Conservation (phyloP, 2,797 vertebrate species). For the Lepidocolaptes lacrymiger region DNA sequence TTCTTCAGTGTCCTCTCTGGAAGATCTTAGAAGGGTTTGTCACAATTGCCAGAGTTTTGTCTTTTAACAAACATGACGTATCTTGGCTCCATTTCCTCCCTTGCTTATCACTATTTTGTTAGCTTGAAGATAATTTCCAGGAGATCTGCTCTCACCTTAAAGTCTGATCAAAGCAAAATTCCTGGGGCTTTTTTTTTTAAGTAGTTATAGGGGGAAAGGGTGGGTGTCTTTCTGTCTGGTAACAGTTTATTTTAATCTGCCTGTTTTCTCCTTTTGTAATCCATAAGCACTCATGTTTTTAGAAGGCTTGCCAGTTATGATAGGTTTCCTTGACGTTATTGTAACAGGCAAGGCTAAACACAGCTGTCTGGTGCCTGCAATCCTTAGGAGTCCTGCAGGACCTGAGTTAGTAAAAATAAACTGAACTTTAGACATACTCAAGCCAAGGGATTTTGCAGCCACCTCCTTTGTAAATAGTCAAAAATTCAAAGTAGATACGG, state of each 20-base stretch:
- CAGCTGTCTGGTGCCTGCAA: constrained; percentile 71
- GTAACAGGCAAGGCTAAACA: constrained; percentile 71
- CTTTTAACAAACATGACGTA: constrained; percentile 21
- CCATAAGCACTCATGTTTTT: constrained; percentile 57
- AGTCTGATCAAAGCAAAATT: constrained; percentile 62
- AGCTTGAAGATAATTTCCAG: constrained; percentile 63
- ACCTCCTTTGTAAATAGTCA: constrained; percentile 37
- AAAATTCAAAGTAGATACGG: neutral
- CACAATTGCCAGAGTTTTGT: constrained; percentile 22
- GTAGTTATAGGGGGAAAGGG: constrained; percentile 35
- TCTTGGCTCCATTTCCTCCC: constrained; percentile 2
- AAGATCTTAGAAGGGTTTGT: constrained; percentile 17
- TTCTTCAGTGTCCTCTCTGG: neutral
- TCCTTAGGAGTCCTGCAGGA: constrained; percentile 58
- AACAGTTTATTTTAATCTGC: constrained; percentile 75
- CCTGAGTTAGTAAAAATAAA: constrained; percentile 71
- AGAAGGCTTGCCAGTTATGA: constrained; percentile 72
- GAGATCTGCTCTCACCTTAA: constrained; percentile 56
- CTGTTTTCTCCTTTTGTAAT: constrained; percentile 72
- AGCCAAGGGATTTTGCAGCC: constrained; percentile 48
- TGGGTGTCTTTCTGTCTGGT: constrained; percentile 61
- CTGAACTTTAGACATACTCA: constrained; percentile 53
- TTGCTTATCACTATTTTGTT: constrained; percentile 56
- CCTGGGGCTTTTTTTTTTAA: neutral
- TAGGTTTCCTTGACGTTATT: constrained; percentile 64